Conservation (phyloP, 2,797 vertebrate genomes). For the Uromys caudimaculatus region DNA sequence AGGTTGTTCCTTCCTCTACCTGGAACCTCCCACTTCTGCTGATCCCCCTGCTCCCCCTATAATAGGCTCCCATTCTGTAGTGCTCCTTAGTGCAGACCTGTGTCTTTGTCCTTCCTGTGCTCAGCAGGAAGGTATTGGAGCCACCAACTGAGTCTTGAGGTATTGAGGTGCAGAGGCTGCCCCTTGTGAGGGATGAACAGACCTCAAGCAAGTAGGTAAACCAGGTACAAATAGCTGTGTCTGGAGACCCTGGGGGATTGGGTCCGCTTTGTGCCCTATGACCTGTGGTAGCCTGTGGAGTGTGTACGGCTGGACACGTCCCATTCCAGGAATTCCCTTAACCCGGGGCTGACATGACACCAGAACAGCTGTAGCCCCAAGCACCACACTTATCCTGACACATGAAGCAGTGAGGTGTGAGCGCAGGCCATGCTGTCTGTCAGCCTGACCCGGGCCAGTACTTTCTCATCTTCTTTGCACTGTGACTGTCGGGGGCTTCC, state of each 20-base stretch:
- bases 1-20: neutral
- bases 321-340: neutral
- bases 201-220: neutral
- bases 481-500: neutral
- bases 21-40: neutral
- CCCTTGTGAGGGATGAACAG: neutral
- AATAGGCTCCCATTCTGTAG: neutral
- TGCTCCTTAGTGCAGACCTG: neutral
- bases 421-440: neutral
- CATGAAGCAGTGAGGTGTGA: neutral
- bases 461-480: neutral
- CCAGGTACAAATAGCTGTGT: neutral
- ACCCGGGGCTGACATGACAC: neutral
- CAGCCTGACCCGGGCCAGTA: neutral
- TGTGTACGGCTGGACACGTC: neutral
- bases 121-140: neutral
- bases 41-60: neutral
- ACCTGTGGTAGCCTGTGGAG: neutral
- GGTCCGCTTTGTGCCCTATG: neutral
- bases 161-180: neutral
- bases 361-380: neutral
- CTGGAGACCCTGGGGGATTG: neutral
- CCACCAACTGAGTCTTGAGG: neutral
- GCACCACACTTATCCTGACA: neutral
- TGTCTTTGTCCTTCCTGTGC: neutral